Evolutionary conservation across 2,113 vertebrate species (phyloP), one percentile per base, ranked within the genome.

Genomic region (Mola mola): DNA sequence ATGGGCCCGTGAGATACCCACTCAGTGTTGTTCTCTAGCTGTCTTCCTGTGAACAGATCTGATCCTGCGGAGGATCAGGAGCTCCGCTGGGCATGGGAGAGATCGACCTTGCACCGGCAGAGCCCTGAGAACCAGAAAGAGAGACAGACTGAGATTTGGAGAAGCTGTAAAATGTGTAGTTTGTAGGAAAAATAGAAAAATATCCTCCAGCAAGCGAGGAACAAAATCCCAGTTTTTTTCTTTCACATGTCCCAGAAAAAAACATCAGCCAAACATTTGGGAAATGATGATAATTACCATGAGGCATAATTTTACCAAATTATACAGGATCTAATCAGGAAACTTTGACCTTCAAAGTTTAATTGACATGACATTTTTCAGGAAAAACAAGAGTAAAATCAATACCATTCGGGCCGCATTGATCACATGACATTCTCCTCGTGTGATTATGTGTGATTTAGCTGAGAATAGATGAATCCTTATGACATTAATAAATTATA

Each of bases 1-100:
- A 34, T 24, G 50, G 43, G 38, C 12, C 25, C n/a, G 26, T 46
- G 28, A 42, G 49, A 65, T 47, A 78, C 81, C 24, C 60, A 80
- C 76, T 59, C 60, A 20, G 57, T 56, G 47, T 17, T 69, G 57
- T 56, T 65, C 69, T 87, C 78, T 89, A 90, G 86, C 87, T 87
- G 78, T 82, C 86, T 68, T 87, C 81, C 49, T 82, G 79, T 55
- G 79, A 64, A 79, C 81, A 72, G 6, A 49, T 65, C 52, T 67
- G 79, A 77, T 79, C 67, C 74, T 77, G 70, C 3, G 43, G 38
- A 12, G 69, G 68, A 72, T 75, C 86, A 24, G 64, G 13, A 36
- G 40, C 67, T 53, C 22, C 76, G 4, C 26, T 33, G 16, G 66
- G 49, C 41, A 17, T 53, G 7, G 75, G 83, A 58, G 83, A 84